Percentiles rank a stretch among this genome's conserved stretches.
phyloP scores from a whole-genome alignment of 2,888 invertebrate species.

The Alsophila aescularia region DNA sequence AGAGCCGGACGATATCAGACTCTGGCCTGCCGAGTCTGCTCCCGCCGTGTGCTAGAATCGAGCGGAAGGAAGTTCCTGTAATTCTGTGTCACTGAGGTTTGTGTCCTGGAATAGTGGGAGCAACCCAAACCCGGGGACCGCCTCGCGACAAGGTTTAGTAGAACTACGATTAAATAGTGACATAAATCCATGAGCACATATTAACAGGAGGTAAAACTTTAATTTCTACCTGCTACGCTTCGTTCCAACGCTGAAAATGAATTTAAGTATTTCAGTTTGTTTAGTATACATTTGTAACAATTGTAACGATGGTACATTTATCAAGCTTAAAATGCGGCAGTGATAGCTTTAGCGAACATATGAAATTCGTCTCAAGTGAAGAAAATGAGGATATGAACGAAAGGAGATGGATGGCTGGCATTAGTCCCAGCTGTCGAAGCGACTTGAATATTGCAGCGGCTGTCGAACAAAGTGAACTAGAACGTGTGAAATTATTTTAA shows the following conservation, averaged over 20 bases:
- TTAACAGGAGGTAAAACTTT: neutral
- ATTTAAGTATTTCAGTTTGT: too few species aligned
- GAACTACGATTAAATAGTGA: neutral
- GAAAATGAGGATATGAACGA: neutral
- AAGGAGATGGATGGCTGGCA: neutral
- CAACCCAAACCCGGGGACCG: too few species aligned
- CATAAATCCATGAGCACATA: neutral
- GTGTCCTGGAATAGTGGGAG: too few species aligned
- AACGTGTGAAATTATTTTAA: neutral
- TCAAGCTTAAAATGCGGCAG: neutral
- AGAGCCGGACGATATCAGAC: too few species aligned
- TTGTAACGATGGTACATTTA: neutral
- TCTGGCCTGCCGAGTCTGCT: too few species aligned
- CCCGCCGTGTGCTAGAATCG: too few species aligned
- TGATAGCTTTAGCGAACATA: neutral
- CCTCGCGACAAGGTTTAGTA: neutral
- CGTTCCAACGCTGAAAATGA: too few species aligned
- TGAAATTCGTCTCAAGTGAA: neutral
- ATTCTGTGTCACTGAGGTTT: too few species aligned
- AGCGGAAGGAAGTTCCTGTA: too few species aligned
- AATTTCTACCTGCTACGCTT: neutral
- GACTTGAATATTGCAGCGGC: neutral
- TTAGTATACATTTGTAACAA: neutral
- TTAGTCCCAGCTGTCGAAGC: neutral
- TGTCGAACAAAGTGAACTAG: neutral